Conservation (phyloP, 2,113 vertebrate species). For the Sceloporus undulatus region DNA sequence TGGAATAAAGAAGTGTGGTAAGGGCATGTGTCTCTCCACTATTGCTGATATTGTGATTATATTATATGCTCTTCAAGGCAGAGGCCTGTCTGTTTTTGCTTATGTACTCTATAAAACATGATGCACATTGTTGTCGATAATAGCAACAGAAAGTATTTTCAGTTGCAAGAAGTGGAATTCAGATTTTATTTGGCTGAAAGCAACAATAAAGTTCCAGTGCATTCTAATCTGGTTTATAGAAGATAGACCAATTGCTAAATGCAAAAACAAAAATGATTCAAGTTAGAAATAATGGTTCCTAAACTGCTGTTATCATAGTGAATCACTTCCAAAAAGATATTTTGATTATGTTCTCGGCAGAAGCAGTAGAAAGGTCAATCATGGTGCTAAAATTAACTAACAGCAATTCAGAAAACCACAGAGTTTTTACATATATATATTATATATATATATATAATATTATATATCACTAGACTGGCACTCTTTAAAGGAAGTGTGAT, state of each 20-base stretch:
- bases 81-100: neutral
- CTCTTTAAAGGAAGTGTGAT: neutral
- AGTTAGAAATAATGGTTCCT: conserved; percentile 56
- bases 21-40: too few relatives aligned
- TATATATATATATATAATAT: too few relatives aligned
- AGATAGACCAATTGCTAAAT: conserved; percentile 47
- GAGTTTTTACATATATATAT: neutral
- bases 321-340: conserved; percentile 54
- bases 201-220: neutral
- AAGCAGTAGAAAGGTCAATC: conserved; percentile 45
- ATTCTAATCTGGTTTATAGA: conserved; percentile 51
- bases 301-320: conserved; percentile 40
- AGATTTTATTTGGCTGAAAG: conserved; percentile 38
- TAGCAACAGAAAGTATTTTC: conserved; percentile 6
- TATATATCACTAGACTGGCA: neutral
- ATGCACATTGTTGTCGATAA: neutral
- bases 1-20: too few relatives aligned
- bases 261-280: conserved; percentile 44
- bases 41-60: neutral
- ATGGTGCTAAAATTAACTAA: conserved; percentile 44
- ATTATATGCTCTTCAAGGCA: neutral
- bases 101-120: neutral
- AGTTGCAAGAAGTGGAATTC: conserved; percentile 36
- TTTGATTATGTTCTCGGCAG: conserved; percentile 44
- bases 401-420: conserved; percentile 2